phyloP scores from a whole-genome alignment of 2,888 invertebrate species.

The Chymomyza amoena region DNA sequence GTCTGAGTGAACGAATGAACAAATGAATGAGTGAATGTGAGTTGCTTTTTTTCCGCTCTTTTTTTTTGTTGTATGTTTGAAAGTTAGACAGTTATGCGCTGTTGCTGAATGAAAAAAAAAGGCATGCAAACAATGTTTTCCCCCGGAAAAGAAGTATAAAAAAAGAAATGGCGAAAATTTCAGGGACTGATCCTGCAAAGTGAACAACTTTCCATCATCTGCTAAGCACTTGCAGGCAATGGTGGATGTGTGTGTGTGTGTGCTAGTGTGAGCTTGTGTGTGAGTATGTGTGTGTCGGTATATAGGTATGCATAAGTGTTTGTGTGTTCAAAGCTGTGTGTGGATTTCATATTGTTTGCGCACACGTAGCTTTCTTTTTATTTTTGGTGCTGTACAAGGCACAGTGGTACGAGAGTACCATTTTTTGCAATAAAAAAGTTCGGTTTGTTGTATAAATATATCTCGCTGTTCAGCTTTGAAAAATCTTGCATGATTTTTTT shows the following conservation, averaged over 20 bases:
- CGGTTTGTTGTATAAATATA: too few species aligned
- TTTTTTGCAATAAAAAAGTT: too few species aligned
- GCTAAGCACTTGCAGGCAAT: slow-evolving; percentile 11
- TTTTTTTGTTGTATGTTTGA: slow-evolving; percentile 3
- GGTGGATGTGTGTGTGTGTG: slow-evolving; percentile 5
- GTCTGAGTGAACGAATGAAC: not conserved
- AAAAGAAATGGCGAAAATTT: not conserved
- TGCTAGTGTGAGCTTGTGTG: not conserved
- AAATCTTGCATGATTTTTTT: too few species aligned
- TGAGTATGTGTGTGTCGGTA: slow-evolving; percentile 7
- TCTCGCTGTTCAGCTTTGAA: too few species aligned
- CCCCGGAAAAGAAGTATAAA: not conserved
- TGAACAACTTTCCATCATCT: not conserved
- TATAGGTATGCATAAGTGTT: not conserved
- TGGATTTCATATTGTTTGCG: not conserved
- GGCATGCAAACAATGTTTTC: slow-evolving; percentile 48
- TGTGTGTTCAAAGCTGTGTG: not conserved
- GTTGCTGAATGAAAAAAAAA: slow-evolving; percentile 8
- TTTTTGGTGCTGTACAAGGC: not conserved
- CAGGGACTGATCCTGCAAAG: not conserved
- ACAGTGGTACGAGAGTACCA: too few species aligned
- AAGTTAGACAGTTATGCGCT: slow-evolving; percentile 10
- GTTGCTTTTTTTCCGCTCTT: too few species aligned
- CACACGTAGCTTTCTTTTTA: not conserved
- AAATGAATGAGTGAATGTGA: not conserved